Percentiles rank a stretch among this genome's conserved stretches.
These are phyloP conservation scores for Ganaspis sp. DNA, from an alignment of 1,140 invertebrate genomes.

Conservation along the genomic window DNA sequence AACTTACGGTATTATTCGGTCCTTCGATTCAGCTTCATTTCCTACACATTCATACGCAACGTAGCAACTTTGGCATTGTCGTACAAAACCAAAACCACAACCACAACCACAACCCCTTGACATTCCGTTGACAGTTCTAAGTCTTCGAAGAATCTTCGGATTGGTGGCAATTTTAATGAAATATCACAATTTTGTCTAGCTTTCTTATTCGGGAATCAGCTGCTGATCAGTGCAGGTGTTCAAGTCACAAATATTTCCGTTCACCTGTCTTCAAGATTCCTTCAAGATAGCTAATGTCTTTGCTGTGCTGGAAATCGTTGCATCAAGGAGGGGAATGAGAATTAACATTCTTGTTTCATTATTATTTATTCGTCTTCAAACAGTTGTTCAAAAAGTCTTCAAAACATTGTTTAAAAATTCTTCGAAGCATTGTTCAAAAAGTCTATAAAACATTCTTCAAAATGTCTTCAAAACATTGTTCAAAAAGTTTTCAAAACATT, in stretches of 20 bases:
- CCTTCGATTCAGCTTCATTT: constrained; percentile 5
- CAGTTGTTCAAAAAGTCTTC: no score
- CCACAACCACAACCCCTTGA: not conserved
- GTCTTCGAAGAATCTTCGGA: not conserved
- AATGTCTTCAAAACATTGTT: no score
- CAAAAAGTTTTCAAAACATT: no score
- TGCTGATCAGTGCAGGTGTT: not conserved
- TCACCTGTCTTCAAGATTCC: constrained; percentile 43
- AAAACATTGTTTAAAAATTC: no score
- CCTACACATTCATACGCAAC: not conserved
- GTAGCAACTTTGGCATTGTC: not conserved
- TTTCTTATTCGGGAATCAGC: not conserved
- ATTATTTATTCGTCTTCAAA: no score
- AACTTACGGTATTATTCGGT: constrained; percentile 4
- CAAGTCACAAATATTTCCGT: constrained; percentile 12
- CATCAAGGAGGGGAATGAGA: no score
- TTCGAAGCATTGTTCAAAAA: no score
- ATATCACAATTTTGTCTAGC: not conserved
- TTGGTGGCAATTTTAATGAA: no score
- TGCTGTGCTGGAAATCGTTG: no score
- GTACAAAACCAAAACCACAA: not conserved
- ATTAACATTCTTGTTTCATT: no score
- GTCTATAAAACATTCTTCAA: no score
- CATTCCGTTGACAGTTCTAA: not conserved
- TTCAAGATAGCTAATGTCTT: not conserved